A percentile compares a stretch with the other conserved stretches of the same genome.
Conservation (phyloP, 64 coral and sea anemone genomes). For the Montipora efflorescens region DNA sequence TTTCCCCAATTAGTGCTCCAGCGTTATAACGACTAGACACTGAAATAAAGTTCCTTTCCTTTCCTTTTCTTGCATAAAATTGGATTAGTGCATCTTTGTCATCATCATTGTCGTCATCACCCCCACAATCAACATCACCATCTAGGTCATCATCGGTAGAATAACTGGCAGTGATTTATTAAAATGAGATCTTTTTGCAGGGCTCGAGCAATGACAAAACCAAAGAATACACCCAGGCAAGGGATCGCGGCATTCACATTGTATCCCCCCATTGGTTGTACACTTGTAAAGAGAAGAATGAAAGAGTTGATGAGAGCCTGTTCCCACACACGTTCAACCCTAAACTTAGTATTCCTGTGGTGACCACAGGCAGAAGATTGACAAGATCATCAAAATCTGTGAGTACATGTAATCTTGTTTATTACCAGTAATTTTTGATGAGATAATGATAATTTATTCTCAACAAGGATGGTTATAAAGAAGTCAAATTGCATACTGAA, state of each 20-base stretch:
- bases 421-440: not conserved
- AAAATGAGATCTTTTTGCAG: constrained; percentile 4
- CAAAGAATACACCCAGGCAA: constrained; percentile 76
- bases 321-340: constrained; percentile 97
- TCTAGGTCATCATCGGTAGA: not conserved
- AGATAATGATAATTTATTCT: too few species aligned
- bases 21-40: too few species aligned
- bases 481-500: too few species aligned
- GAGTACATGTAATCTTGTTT: not conserved
- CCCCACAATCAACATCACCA: too few species aligned
- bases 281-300: constrained; percentile 60
- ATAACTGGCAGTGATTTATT: not conserved
- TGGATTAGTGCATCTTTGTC: too few species aligned
- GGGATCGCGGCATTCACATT: constrained; percentile 70
- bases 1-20: too few species aligned
- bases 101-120: too few species aligned
- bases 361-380: constrained; percentile 80
- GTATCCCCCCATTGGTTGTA: constrained; percentile 95
- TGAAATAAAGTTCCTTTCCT: too few species aligned
- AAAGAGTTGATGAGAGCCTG: constrained; percentile 79
- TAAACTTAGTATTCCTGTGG: constrained; percentile 81
- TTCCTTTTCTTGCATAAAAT: too few species aligned
- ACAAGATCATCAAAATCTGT: constrained; percentile 80
- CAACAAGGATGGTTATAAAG: too few species aligned
- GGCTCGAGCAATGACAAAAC: constrained; percentile 84